Conservation (phyloP, 2,888 invertebrate genomes). For the Microctonus brassicae region DNA sequence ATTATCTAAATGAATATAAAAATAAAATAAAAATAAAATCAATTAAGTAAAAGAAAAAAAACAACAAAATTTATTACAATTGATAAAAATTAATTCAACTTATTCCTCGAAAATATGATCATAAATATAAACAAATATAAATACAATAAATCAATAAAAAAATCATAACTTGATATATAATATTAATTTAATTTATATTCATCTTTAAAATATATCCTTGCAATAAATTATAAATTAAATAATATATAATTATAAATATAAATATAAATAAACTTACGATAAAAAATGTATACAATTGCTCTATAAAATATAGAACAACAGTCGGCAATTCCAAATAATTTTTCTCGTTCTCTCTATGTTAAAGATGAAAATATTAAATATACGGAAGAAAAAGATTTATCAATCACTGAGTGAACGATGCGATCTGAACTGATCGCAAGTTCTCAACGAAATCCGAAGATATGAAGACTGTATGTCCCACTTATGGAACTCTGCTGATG, state of each 20-base stretch:
- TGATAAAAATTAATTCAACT: slow-evolving; percentile 26
- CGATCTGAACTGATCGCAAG: slow-evolving; percentile 59
- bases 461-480: slow-evolving; percentile 65
- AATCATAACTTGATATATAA: too few species aligned
- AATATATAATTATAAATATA: background rate
- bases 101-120: background rate
- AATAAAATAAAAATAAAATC: background rate
- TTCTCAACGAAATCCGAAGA: slow-evolving; percentile 65
- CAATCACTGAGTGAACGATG: slow-evolving; percentile 36
- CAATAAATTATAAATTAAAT: background rate
- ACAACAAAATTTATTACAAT: background rate
- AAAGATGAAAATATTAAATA: slow-evolving; percentile 24
- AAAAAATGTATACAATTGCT: slow-evolving; percentile 27
- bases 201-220: too few species aligned
- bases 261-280: background rate
- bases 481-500: slow-evolving; percentile 59
- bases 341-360: slow-evolving; percentile 16
- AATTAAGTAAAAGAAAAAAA: too few species aligned
- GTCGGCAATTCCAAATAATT: background rate
- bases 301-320: slow-evolving; percentile 19
- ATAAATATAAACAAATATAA: background rate
- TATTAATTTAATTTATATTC: too few species aligned
- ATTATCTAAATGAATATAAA: background rate
- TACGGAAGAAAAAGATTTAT: slow-evolving; percentile 16
- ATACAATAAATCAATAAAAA: too few species aligned